Percentiles rank a stretch among this genome's conserved stretches.
phyloP scores from a whole-genome alignment of 1,140 invertebrate genomes.

The Chironomus striatipennis region DNA sequence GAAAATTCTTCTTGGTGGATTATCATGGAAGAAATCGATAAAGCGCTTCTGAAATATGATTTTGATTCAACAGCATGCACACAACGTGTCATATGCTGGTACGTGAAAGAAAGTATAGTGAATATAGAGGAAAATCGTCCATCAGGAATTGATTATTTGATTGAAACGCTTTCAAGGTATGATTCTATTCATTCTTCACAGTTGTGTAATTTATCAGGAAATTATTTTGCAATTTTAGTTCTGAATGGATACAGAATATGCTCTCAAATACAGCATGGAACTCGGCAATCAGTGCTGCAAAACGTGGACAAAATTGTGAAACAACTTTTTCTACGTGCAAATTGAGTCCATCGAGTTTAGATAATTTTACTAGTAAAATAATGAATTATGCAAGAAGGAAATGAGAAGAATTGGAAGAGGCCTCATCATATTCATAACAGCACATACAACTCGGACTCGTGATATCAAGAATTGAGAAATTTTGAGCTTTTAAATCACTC shows the following conservation, averaged over 20 bases:
- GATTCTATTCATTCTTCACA: neutral
- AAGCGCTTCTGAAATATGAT: constrained; percentile 5
- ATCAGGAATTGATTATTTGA: neutral
- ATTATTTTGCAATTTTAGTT: neutral
- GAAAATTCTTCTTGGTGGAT: neutral
- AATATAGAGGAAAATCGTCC: neutral
- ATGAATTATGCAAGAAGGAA: constrained; percentile 1
- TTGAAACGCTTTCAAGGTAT: neutral
- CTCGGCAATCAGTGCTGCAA: neutral
- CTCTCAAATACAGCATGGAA: constrained; percentile 17
- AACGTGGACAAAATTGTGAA: neutral
- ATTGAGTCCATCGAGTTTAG: neutral
- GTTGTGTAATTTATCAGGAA: neutral
- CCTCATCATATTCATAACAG: no score
- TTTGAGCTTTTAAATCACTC: no score
- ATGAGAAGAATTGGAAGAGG: neutral
- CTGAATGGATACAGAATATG: neutral
- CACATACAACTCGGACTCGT: no score
- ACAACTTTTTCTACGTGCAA: neutral
- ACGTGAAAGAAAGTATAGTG: neutral
- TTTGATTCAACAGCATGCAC: constrained; percentile 17
- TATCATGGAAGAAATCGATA: neutral
- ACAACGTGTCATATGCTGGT: constrained; percentile 10
- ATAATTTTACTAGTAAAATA: neutral
- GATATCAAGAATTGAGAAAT: no score